Percentiles rank a stretch among this genome's conserved stretches.
These are phyloP conservation scores for Galaxias olidus DNA, from an alignment of 2,797 vertebrate genomes.

Conservation along the genomic window DNA sequence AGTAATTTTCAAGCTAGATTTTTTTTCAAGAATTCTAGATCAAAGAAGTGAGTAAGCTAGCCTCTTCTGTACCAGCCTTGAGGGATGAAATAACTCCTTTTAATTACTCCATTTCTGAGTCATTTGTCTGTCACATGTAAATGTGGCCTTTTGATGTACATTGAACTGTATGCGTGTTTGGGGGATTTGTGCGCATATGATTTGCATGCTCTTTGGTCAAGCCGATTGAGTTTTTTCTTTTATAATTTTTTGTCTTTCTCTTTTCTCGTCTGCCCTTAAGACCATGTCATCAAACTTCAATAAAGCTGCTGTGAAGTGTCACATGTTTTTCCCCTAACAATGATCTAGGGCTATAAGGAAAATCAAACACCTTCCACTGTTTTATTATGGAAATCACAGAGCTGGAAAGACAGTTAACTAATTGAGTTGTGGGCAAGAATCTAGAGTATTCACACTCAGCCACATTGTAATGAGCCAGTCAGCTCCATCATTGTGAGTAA, in stretches of 20 bases:
- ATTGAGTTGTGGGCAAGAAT: slow-evolving; percentile 15
- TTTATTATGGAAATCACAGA: slow-evolving; percentile 23
- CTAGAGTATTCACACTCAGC: slow-evolving; percentile 38
- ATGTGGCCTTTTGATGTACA: slow-evolving; percentile 54
- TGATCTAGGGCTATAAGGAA: slow-evolving; percentile 18
- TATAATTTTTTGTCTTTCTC: slow-evolving; percentile 28
- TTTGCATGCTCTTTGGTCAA: slow-evolving; percentile 46
- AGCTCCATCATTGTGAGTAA: slow-evolving; percentile 38
- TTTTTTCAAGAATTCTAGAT: too few species aligned
- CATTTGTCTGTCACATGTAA: slow-evolving; percentile 80
- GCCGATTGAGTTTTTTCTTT: slow-evolving; percentile 49
- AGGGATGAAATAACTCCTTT: slow-evolving; percentile 58
- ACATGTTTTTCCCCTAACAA: background rate
- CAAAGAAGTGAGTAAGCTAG: too few species aligned
- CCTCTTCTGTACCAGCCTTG: too few species aligned
- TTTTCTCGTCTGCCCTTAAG: slow-evolving; percentile 9
- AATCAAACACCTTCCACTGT: slow-evolving; percentile 4
- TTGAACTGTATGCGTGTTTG: slow-evolving; percentile 40
- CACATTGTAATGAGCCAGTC: slow-evolving; percentile 57
- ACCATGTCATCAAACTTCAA: slow-evolving; percentile 29
- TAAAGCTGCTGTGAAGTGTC: background rate
- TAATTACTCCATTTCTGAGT: slow-evolving; percentile 87
- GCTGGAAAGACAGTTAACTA: background rate
- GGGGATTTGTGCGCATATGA: slow-evolving; percentile 44
- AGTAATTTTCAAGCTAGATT: too few species aligned